Evolutionary conservation across 2,888 invertebrate genomes (phyloP).

Genomic region (Drosophila stalkeri): DNA sequence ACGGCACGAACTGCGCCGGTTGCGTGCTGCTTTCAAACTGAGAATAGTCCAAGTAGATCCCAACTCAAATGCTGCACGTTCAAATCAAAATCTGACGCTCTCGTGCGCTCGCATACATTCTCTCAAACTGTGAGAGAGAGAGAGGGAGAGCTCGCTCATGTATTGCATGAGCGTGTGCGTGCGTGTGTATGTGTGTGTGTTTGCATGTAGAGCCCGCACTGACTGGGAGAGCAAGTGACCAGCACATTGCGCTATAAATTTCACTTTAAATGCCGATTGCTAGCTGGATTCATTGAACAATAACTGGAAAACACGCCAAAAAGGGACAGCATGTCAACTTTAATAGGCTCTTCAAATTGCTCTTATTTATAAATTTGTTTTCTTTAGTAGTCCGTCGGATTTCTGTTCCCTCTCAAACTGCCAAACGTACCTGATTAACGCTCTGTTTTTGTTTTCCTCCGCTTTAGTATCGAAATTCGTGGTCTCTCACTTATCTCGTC

Average conservation of each 20-base stretch:
- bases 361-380: not conserved
- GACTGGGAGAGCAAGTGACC: slow-evolving; percentile 13
- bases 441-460: slow-evolving; percentile 61
- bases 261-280: slow-evolving; percentile 26
- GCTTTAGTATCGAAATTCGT: slow-evolving; percentile 47
- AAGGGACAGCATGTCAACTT: slow-evolving; percentile 10
- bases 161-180: not conserved
- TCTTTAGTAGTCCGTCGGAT: not conserved
- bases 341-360: slow-evolving; percentile 16
- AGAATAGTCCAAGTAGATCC: slow-evolving; percentile 44
- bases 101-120: slow-evolving; percentile 19
- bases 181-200: not conserved
- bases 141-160: slow-evolving; percentile 6
- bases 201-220: slow-evolving; percentile 1
- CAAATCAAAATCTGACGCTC: slow-evolving; percentile 11
- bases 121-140: not conserved
- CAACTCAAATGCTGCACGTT: slow-evolving; percentile 30
- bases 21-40: slow-evolving; percentile 51
- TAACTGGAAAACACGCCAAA: slow-evolving; percentile 24
- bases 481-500: slow-evolving; percentile 13
- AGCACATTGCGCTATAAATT: slow-evolving; percentile 24
- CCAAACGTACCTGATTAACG: not conserved
- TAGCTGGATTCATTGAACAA: slow-evolving; percentile 30
- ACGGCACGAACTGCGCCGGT: slow-evolving; percentile 41
- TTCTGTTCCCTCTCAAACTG: slow-evolving; percentile 13